Conservation (phyloP, 2,113 vertebrate genomes). For the Xiphophorus hellerii region DNA sequence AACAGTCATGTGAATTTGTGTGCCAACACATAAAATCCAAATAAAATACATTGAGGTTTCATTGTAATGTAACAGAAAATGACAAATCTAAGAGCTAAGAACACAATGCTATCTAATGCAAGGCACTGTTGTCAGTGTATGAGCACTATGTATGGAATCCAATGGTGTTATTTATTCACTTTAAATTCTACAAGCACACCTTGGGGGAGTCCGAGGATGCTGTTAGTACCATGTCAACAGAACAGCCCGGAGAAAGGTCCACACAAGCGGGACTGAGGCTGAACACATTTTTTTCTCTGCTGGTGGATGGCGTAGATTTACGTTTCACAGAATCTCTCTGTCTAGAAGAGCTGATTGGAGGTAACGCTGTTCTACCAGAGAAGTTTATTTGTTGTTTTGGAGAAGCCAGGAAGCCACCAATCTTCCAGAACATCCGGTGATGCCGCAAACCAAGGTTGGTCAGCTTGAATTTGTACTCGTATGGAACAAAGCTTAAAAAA, state of each 20-base stretch:
- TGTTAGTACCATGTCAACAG: constrained; percentile 78
- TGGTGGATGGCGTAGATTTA: not conserved
- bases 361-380: constrained; percentile 27
- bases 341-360: constrained; percentile 19
- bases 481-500: constrained; percentile 73
- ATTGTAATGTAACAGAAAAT: too few species aligned
- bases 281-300: constrained; percentile 69
- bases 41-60: too few species aligned
- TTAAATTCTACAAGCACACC: constrained; percentile 60
- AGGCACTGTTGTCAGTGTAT: not conserved
- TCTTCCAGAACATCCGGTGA: constrained; percentile 85
- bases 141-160: not conserved
- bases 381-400: constrained; percentile 5
- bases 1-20: too few species aligned
- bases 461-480: constrained; percentile 81
- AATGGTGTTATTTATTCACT: not conserved
- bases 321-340: not conserved
- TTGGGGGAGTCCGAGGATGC: constrained; percentile 78
- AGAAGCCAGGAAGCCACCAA: constrained; percentile 53
- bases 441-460: constrained; percentile 82
- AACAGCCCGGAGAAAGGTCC: constrained; percentile 82
- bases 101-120: not conserved
- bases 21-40: too few species aligned
- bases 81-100: too few species aligned
- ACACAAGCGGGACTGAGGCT: constrained; percentile 75